Percentiles rank a stretch among this genome's conserved stretches.
These are phyloP conservation scores for Vespertilio murinus DNA, from an alignment of 2,797 vertebrate genomes.

Conservation along the genomic window DNA sequence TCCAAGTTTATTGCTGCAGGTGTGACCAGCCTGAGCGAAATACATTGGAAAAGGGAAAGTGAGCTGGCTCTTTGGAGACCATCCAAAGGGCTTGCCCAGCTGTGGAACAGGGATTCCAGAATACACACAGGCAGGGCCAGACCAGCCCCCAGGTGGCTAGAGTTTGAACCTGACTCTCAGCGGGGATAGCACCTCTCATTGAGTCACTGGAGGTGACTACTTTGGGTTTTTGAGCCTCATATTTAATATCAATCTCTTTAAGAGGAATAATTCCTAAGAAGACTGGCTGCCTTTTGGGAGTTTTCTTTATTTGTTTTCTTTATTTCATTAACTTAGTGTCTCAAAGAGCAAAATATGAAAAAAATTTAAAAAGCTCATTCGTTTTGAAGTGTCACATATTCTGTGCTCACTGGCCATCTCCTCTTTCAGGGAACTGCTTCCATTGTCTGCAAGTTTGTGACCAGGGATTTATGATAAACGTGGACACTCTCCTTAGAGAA, in stretches of 20 bases:
- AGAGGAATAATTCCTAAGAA: not conserved
- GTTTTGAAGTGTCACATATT: not conserved
- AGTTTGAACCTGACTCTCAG: not conserved
- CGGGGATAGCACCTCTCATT: not conserved
- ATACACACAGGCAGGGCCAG: not conserved
- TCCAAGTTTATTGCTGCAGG: conserved; percentile 34
- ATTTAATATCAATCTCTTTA: not conserved
- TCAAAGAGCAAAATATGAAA: not conserved
- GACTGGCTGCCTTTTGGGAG: not conserved
- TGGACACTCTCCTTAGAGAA: not conserved
- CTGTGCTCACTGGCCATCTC: not conserved
- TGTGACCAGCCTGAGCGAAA: not conserved
- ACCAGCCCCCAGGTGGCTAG: not conserved
- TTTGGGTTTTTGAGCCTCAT: not conserved
- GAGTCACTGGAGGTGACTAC: not conserved
- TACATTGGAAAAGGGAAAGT: not conserved
- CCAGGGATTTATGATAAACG: not conserved
- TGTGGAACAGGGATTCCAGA: not conserved
- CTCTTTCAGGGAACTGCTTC: not conserved
- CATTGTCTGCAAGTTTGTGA: not conserved
- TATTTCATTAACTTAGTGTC: not conserved
- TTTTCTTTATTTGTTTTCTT: not conserved
- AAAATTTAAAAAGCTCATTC: not conserved
- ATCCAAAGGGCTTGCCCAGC: not conserved
- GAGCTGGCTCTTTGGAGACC: not conserved